Evolutionary conservation across 2,888 invertebrate species (phyloP), one percentile per base, ranked within the genome.

Genomic region (Pardosa pseudoannulata): DNA sequence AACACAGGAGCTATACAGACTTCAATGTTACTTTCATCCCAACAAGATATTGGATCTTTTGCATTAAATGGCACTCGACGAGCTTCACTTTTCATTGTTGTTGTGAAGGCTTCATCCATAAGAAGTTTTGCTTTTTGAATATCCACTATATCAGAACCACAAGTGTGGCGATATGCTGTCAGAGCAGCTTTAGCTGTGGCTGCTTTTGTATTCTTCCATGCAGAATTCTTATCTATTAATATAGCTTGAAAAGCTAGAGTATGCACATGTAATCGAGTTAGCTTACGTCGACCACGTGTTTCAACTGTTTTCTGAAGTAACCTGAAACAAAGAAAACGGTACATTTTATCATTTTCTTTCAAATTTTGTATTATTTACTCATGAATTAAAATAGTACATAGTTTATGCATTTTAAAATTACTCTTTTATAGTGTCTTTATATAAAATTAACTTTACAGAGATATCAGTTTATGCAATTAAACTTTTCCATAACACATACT

Each of bases 161-260:
- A 89, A 11, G 96, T 96, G 91, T 96, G 95, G 90, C 96, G 94
- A 91, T 96, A 94, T 0, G 96, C 96, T 0, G 95, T 96, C 9
- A 96, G 91, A 0, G 96, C 94, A 0, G 96, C 96, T 91, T 96
- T 96, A 0, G 96, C 96, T 1, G 96, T 95, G 0, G 96, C 96
- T 19, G 95, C 95, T 90, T 94, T 94, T 0, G 95, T 94, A 90
- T 96, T 94, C 89, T 94, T 95, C 96, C 96, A 96, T 0, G 91
- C 74, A 0, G 95, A 94, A 65, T 93, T 93, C 89, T 94, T 94
- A 0, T 94, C 94, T 0, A 95, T 95, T 89, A 96, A 91, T 89
- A 96, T 95, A 2, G 96, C 95, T 92, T 96, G 96, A 90, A 95
- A 96, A n/a, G 96, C 96, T 89, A 96, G 91, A 0, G 96, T 96